phyloP scores from a whole-genome alignment of 1,140 invertebrate species.

The Trachymyrmex septentrionalis region DNA sequence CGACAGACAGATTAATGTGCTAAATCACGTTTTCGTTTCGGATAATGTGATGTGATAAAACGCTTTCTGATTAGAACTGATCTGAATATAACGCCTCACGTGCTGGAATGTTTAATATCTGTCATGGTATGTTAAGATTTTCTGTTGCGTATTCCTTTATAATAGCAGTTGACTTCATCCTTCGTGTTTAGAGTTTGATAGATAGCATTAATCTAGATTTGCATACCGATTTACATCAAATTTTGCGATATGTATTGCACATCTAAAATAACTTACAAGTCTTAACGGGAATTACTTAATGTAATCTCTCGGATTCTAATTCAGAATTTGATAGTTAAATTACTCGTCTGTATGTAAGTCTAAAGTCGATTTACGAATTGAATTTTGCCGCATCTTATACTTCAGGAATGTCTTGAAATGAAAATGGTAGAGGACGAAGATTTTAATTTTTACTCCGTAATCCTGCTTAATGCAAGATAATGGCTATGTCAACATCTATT shows the following conservation, averaged over 20 bases:
- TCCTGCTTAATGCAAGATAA: not conserved
- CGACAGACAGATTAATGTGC: constrained; percentile 20
- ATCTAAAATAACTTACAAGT: not conserved
- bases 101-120: not conserved
- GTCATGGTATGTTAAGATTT: not conserved
- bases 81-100: not conserved
- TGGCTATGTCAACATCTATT: not conserved
- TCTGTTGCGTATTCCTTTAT: constrained; percentile 15
- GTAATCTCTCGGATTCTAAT: not conserved
- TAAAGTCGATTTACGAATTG: not conserved
- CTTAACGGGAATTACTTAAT: not conserved
- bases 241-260: not conserved
- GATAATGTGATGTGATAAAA: not conserved
- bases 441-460: constrained; percentile 7
- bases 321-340: constrained; percentile 27
- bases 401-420: not conserved
- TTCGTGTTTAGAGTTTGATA: constrained; percentile 43
- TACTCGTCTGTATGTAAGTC: not conserved
- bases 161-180: constrained; percentile 23
- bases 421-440: not conserved
- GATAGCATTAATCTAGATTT: constrained; percentile 44
- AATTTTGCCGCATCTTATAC: not conserved
- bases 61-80: constrained; percentile 6
- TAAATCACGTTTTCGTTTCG: not conserved
- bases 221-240: constrained; percentile 18